Percentiles rank a stretch among this genome's conserved stretches.
Evolutionary conservation across 2,113 vertebrate genomes (phyloP).

Genomic region (Melanerpes aurifrons): DNA sequence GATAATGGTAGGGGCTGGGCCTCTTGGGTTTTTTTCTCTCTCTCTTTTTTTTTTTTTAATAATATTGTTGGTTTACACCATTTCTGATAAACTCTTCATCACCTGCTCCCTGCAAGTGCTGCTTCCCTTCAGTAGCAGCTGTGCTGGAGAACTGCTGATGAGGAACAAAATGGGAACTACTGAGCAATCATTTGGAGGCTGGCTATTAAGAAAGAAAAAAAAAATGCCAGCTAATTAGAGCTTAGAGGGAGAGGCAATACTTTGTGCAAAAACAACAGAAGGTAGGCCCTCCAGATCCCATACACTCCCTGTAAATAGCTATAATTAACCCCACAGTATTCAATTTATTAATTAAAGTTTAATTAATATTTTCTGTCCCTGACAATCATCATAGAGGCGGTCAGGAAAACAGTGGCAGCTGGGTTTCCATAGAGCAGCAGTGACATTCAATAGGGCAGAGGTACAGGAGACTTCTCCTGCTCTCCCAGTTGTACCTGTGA

Average conservation of each 20-base stretch:
- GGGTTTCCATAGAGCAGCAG: neutral
- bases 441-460: neutral
- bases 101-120: neutral
- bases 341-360: conserved; percentile 69
- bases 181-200: conserved; percentile 14
- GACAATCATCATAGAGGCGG: neutral
- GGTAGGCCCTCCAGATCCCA: conserved; percentile 42
- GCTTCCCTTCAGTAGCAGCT: conserved; percentile 34
- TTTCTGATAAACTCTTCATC: conserved; percentile 29
- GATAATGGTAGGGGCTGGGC: neutral
- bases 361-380: conserved; percentile 57
- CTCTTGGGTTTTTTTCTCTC: neutral
- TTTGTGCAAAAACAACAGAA: conserved; percentile 55
- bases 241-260: conserved; percentile 36
- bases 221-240: conserved; percentile 36
- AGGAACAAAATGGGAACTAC: conserved; percentile 34
- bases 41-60: neutral
- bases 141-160: conserved; percentile 36
- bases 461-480: neutral
- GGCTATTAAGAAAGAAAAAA: conserved; percentile 7
- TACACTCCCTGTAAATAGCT: conserved; percentile 41
- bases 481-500: neutral
- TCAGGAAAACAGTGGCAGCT: conserved; percentile 48
- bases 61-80: neutral
- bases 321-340: conserved; percentile 50